phyloP scores from a whole-genome alignment of 1,140 invertebrate genomes.

The Cecropterus lyciades region DNA sequence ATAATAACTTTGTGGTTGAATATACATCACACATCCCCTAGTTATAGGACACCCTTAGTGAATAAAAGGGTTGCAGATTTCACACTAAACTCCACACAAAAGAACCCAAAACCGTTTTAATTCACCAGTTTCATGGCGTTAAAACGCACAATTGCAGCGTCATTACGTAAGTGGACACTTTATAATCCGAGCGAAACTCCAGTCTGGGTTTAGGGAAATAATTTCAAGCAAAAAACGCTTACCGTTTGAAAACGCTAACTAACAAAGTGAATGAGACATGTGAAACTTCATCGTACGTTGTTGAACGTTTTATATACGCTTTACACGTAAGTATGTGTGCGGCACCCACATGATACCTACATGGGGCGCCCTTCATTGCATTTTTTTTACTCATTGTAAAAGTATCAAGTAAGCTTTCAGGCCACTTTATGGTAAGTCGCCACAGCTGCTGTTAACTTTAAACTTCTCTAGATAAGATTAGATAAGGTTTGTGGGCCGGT shows the following conservation, averaged over 20 bases:
- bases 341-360: too few species aligned
- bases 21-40: too few species aligned
- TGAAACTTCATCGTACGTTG: background rate
- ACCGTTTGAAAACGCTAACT: slow-evolving; percentile 2
- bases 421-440: too few species aligned
- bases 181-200: background rate
- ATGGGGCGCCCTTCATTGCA: background rate
- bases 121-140: background rate
- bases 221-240: slow-evolving; percentile 4
- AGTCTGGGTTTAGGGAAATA: background rate
- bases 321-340: too few species aligned
- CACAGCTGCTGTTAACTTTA: too few species aligned
- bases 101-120: background rate
- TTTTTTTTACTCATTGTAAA: background rate
- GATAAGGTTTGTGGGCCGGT: too few species aligned
- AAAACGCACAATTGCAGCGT: background rate
- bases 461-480: too few species aligned
- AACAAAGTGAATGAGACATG: slow-evolving; percentile 15
- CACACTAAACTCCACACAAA: background rate
- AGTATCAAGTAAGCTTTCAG: too few species aligned
- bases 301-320: too few species aligned
- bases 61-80: background rate
- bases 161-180: slow-evolving; percentile 7
- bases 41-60: too few species aligned
- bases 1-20: too few species aligned